Evolutionary conservation across 1,140 invertebrate genomes (phyloP), one percentile per base, ranked within the genome.

Genomic region (Ceratoteleas bidentatus): DNA sequence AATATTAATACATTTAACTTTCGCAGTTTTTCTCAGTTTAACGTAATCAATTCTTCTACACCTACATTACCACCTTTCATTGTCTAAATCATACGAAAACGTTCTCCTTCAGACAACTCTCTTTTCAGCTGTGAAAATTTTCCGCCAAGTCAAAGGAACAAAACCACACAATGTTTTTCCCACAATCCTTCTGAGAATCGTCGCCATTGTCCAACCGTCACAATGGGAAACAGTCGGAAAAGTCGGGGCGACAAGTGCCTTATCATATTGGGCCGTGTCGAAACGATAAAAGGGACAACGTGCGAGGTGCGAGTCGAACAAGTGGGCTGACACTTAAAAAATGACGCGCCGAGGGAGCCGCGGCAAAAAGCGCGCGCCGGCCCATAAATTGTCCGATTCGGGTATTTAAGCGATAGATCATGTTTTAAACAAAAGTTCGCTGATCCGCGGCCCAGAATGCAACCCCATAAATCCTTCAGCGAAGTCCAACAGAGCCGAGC

Each of bases 371-470:
- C 84, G 81, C 38, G 58, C 66, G 15, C 57, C 74, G 75, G 60
- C 60, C 82, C 88, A 89, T 90, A 90, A 90, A 90, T 90, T 86
- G 82, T 88, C 83, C 79, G 85, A 73, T 88, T 85, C 81, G 79
- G 85, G 76, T 89, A 88, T 89, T 90, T 88, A 88, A 89, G 86
- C 88, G 80, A 89, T 90, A 90, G 87, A 90, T 90, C 89, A 90
- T 88, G 84, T 89, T 89, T 89, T 90, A 90, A 90, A 90, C 88
- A 89, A 90, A 89, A 89, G 87, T 89, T 62, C 75, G 62, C 45
- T 88, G 87, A 89, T 89, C 86, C 85, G 84, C 79, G 83, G 49
- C 76, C 75, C 68, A 66, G 75, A 81, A 81, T 82, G 69, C 62
- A 58, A 62, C 58, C 87, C 80, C 89, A 89, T 90, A 90, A 90